Conservation (phyloP, 2,888 invertebrate species). For the Psylliodes chrysocephalus region DNA sequence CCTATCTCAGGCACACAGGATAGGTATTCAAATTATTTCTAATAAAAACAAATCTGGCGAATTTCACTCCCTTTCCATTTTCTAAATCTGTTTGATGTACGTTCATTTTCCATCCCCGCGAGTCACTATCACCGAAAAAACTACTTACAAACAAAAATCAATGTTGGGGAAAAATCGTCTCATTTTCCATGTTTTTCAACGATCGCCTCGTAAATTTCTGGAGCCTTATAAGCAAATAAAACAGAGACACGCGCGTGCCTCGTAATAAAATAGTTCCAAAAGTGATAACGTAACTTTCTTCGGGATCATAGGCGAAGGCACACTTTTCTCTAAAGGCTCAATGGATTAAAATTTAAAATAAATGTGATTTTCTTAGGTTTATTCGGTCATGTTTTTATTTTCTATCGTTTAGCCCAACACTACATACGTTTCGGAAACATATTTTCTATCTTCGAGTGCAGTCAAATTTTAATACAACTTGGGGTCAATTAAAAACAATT, state of each 20-base stretch:
- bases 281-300: conserved; percentile 40
- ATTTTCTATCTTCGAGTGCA: too few relatives aligned
- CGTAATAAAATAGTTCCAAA: conserved; percentile 46
- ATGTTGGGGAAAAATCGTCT: background rate
- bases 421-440: too few relatives aligned
- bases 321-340: background rate
- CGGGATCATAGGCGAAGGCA: conserved; percentile 16
- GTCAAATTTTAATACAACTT: too few relatives aligned
- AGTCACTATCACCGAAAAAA: background rate
- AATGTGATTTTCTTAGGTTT: too few relatives aligned
- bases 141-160: conserved; percentile 14
- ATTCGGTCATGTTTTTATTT: too few relatives aligned
- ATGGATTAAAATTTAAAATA: too few relatives aligned
- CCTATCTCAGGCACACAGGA: too few relatives aligned
- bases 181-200: conserved; percentile 18
- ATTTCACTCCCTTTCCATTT: background rate
- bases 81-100: background rate
- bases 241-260: conserved; percentile 41
- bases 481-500: too few relatives aligned
- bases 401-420: too few relatives aligned
- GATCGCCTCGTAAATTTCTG: conserved; percentile 32
- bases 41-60: too few relatives aligned
- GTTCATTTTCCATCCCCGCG: background rate
- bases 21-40: too few relatives aligned
- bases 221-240: conserved; percentile 35